phyloP scores from a whole-genome alignment of 1,140 invertebrate genomes.

The Platyscapa corneri region DNA sequence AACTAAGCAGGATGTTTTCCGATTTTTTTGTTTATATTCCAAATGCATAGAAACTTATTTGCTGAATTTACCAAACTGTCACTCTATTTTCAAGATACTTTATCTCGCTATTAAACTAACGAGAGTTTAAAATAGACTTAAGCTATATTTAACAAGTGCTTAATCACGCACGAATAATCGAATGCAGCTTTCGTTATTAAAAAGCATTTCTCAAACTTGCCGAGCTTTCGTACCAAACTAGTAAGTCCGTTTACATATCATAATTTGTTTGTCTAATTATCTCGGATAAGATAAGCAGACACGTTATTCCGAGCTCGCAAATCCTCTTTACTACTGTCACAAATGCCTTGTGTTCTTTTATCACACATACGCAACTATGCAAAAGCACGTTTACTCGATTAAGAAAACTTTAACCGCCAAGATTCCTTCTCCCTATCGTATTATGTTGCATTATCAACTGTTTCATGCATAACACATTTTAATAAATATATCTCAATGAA shows the following conservation, averaged over 20 bases:
- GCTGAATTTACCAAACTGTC: not conserved
- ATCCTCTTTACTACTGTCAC: not conserved
- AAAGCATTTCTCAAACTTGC: not conserved
- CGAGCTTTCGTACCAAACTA: not conserved
- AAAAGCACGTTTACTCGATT: not conserved
- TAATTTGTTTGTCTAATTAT: not conserved
- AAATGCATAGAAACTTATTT: not conserved
- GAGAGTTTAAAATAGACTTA: not conserved
- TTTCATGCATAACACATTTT: too few relatives aligned
- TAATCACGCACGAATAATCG: not conserved
- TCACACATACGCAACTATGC: too few relatives aligned
- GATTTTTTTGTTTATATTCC: not conserved
- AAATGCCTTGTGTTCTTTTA: too few relatives aligned
- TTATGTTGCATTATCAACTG: too few relatives aligned
- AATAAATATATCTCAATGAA: too few relatives aligned
- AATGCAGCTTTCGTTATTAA: not conserved
- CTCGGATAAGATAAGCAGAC: not conserved
- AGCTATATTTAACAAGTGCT: not conserved
- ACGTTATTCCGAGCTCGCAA: not conserved
- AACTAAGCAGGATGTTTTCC: not conserved
- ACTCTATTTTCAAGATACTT: not conserved
- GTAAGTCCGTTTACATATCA: not conserved
- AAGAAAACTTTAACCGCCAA: not conserved
- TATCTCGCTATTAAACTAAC: not conserved
- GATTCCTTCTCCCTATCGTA: too few relatives aligned